phyloP scores from a whole-genome alignment of 2,113 vertebrate species.

The Tupaia tana region DNA sequence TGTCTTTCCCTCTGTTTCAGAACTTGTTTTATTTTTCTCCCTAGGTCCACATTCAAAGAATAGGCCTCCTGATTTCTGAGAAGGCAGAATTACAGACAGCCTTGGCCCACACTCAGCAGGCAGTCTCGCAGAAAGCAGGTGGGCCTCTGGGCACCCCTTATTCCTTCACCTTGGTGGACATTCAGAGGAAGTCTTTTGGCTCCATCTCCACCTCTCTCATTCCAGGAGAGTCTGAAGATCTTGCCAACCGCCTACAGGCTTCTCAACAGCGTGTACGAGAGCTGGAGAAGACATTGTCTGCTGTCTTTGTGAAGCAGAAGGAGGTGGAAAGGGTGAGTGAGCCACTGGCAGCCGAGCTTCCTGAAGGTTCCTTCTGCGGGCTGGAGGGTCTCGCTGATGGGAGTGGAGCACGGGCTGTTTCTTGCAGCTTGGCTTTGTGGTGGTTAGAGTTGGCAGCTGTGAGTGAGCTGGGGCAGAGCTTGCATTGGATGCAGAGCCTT shows the following conservation, averaged over 20 bases:
- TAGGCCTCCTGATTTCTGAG: conserved; percentile 97
- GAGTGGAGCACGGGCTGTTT: accelerated
- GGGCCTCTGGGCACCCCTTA: background rate
- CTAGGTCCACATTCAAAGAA: conserved; percentile 98
- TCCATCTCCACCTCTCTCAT: background rate
- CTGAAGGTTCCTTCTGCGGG: background rate
- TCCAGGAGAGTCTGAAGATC: conserved; percentile 93
- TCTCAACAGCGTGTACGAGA: conserved; percentile 94
- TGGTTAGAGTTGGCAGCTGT: too few relatives aligned
- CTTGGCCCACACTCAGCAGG: conserved; percentile 94
- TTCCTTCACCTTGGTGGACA: background rate
- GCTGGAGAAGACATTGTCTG: conserved; percentile 94
- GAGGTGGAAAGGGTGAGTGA: conserved; percentile 93
- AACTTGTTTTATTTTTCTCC: conserved; percentile 5
- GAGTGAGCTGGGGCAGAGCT: too few relatives aligned
- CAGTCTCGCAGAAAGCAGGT: conserved; percentile 96
- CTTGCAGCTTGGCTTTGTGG: background rate
- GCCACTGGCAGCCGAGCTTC: background rate
- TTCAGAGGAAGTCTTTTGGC: background rate
- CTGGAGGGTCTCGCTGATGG: background rate
- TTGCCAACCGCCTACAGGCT: conserved; percentile 90
- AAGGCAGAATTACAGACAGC: conserved; percentile 96
- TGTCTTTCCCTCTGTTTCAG: background rate
- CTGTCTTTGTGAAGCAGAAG: conserved; percentile 95
- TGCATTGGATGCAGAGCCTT: background rate